Conservation (phyloP, 2,113 vertebrate genomes). For the Anthoscopus minutus region DNA sequence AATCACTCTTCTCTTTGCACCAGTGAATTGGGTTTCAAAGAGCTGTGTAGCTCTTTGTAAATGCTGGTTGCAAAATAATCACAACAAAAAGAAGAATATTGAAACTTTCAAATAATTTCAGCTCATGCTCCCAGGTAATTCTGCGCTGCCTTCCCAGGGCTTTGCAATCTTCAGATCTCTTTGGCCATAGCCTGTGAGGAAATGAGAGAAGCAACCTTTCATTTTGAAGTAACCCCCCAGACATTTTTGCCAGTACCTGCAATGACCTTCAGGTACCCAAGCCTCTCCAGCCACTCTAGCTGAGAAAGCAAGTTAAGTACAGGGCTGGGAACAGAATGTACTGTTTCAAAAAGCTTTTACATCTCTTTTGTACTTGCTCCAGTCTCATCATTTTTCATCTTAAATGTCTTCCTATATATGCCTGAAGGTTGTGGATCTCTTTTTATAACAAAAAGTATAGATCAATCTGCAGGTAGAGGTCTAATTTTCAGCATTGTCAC, state of each 20-base stretch:
- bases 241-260: neutral
- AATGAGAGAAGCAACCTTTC: constrained; percentile 33
- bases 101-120: neutral
- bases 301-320: neutral
- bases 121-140: neutral
- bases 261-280: constrained; percentile 27
- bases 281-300: neutral
- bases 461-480: neutral
- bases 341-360: constrained; percentile 41
- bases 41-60: neutral
- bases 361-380: neutral
- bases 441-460: neutral
- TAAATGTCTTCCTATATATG: neutral
- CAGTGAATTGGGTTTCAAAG: constrained; percentile 19
- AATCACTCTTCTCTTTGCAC: constrained; percentile 10
- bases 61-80: neutral
- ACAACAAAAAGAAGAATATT: neutral
- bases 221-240: constrained; percentile 10
- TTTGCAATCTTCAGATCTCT: constrained; percentile 7
- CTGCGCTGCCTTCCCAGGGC: neutral
- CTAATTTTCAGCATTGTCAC: neutral
- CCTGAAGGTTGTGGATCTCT: neutral
- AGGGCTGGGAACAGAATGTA: neutral
- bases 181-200: neutral
- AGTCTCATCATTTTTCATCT: constrained; percentile 28